Conservation (phyloP, 2,888 invertebrate species). For the Amphiduros pacificus region DNA sequence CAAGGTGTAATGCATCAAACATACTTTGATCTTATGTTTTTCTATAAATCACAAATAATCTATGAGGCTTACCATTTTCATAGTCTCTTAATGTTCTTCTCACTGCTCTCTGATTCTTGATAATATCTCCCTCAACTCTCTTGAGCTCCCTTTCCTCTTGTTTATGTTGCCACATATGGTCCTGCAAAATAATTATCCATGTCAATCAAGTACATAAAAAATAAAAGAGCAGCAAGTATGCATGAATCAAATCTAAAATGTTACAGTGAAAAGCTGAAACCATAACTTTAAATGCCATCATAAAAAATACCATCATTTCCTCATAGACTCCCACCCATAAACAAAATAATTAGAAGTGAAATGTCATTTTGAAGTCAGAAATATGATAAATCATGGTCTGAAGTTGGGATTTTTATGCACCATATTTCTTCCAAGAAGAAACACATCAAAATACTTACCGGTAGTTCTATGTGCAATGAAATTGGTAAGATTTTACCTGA, state of each 20-base stretch:
- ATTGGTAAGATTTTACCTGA: too few species aligned
- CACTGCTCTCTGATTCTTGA: constrained; percentile 54
- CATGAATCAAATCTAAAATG: neutral
- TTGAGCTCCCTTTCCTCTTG: constrained; percentile 56
- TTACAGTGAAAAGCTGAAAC: neutral
- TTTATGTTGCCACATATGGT: constrained; percentile 59
- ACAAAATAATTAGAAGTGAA: too few species aligned
- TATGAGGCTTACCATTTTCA: constrained; percentile 52
- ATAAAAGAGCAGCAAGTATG: neutral
- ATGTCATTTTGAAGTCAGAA: too few species aligned
- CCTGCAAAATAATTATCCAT: constrained; percentile 33
- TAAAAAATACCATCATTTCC: neutral
- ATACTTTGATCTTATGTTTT: too few species aligned
- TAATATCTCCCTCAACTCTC: constrained; percentile 54
- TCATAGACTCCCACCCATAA: too few species aligned
- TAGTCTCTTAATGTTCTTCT: constrained; percentile 51
- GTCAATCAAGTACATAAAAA: neutral
- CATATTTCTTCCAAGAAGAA: too few species aligned
- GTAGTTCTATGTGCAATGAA: too few species aligned
- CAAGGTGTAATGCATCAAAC: too few species aligned
- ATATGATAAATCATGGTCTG: too few species aligned
- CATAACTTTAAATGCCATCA: neutral
- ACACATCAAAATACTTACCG: too few species aligned
- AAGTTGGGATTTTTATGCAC: too few species aligned
- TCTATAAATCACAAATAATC: too few species aligned